A percentile compares a stretch with the other conserved stretches of the same genome.
Conservation (phyloP, 2,797 vertebrate genomes). For the Sphenopsis melanotis region DNA sequence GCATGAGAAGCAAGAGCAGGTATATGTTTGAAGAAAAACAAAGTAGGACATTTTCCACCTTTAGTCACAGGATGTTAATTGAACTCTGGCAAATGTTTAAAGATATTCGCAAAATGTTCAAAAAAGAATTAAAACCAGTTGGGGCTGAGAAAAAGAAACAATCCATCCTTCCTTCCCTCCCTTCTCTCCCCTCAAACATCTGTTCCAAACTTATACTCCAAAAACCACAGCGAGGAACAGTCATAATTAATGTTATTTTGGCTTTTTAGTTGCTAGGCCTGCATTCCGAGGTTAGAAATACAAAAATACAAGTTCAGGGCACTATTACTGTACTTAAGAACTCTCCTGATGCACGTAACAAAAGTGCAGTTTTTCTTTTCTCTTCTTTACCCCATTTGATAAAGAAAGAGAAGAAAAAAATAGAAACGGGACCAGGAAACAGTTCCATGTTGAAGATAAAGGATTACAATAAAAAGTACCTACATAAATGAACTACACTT, state of each 20-base stretch:
- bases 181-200: constrained; percentile 70
- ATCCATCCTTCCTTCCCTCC: constrained; percentile 25
- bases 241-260: constrained; percentile 70
- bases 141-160: constrained; percentile 76
- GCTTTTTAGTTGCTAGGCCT: constrained; percentile 62
- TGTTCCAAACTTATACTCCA: constrained; percentile 76
- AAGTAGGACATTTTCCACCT: constrained; percentile 83
- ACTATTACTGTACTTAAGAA: constrained; percentile 53
- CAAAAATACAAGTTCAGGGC: constrained; percentile 64
- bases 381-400: not conserved
- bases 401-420: not conserved
- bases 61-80: constrained; percentile 83
- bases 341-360: constrained; percentile 61
- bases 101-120: constrained; percentile 76
- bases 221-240: constrained; percentile 66
- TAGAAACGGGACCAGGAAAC: constrained; percentile 66
- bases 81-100: constrained; percentile 90
- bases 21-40: constrained; percentile 65
- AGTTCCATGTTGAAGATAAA: constrained; percentile 69
- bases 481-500: constrained; percentile 45
- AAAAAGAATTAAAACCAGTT: constrained; percentile 84
- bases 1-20: constrained; percentile 57
- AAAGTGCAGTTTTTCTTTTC: constrained; percentile 15
- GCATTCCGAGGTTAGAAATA: constrained; percentile 70
- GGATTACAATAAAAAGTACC: constrained; percentile 49